These are phyloP conservation scores for Metopolophium dirhodum DNA, from an alignment of 1,140 invertebrate species.

Conservation along the genomic window DNA sequence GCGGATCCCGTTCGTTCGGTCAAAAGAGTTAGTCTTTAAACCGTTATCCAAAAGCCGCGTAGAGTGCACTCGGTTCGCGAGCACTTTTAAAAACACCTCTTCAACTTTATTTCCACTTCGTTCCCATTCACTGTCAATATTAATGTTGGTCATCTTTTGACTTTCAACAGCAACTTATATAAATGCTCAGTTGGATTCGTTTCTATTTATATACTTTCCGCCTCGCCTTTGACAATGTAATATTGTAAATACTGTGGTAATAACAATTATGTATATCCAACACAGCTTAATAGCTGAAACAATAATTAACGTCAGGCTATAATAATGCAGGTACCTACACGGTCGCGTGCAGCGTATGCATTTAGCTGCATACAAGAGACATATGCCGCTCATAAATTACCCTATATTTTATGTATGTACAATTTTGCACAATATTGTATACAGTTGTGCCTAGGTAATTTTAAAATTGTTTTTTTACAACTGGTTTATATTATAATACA, in stretches of 20 bases:
- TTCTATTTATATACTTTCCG: slow-evolving; percentile 6
- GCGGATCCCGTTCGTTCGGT: slow-evolving; percentile 50
- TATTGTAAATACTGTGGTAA: neutral
- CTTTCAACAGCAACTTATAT: slow-evolving; percentile 44
- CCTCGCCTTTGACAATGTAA: neutral
- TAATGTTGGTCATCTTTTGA: slow-evolving; percentile 56
- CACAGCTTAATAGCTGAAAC: neutral
- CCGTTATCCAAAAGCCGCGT: slow-evolving; percentile 55
- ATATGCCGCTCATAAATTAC: neutral
- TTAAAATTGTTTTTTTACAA: neutral
- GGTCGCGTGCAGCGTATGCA: neutral
- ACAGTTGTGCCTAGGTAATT: neutral
- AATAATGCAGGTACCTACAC: too few relatives aligned
- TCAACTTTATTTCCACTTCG: slow-evolving; percentile 57
- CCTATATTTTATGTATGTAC: neutral
- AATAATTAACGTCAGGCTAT: neutral
- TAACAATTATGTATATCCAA: neutral
- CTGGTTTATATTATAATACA: neutral
- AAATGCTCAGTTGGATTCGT: slow-evolving; percentile 38
- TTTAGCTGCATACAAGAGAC: too few relatives aligned
- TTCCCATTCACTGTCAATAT: slow-evolving; percentile 55
- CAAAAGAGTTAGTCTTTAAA: slow-evolving; percentile 57
- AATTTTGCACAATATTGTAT: neutral
- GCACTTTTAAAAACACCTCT: slow-evolving; percentile 56
- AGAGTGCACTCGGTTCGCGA: slow-evolving; percentile 55